Percentiles rank a stretch among this genome's conserved stretches.
These are phyloP conservation scores for Cataglyphis hispanica DNA, from an alignment of 1,140 invertebrate species.

Conservation along the genomic window DNA sequence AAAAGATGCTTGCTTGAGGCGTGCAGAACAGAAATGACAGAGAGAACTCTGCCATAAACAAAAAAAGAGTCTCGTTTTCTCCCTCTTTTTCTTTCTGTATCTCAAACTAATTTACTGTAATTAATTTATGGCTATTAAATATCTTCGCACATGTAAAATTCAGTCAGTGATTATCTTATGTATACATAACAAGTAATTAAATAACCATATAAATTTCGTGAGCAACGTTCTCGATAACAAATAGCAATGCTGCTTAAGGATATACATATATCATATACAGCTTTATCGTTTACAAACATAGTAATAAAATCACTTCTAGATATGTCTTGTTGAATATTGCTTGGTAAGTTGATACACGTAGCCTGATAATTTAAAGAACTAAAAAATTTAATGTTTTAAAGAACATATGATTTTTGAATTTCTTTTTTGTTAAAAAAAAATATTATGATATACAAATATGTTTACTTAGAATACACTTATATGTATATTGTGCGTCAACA, in stretches of 20 bases:
- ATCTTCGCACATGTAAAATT: background rate
- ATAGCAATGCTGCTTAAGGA: conserved; percentile 55
- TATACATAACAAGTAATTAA: background rate
- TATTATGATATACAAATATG: background rate
- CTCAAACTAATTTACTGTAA: background rate
- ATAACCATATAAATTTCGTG: background rate
- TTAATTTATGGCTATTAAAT: conserved; percentile 14
- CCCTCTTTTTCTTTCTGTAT: background rate
- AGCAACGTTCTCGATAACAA: conserved; percentile 53
- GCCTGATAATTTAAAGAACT: background rate
- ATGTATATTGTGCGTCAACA: too few relatives aligned
- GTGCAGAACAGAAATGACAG: conserved; percentile 6
- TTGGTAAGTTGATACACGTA: background rate
- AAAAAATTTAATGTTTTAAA: background rate
- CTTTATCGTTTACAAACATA: conserved; percentile 46
- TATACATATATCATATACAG: conserved; percentile 3
- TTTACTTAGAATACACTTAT: background rate
- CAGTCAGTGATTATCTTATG: background rate
- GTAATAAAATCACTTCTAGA: conserved; percentile 58
- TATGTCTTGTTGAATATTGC: background rate
- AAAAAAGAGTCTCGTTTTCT: background rate
- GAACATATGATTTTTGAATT: background rate
- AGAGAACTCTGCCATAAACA: background rate
- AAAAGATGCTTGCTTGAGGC: conserved; percentile 1
- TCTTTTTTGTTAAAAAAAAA: background rate